These are phyloP conservation scores for Hypsopygia costalis DNA, from an alignment of 2,888 invertebrate species.

Conservation along the genomic window DNA sequence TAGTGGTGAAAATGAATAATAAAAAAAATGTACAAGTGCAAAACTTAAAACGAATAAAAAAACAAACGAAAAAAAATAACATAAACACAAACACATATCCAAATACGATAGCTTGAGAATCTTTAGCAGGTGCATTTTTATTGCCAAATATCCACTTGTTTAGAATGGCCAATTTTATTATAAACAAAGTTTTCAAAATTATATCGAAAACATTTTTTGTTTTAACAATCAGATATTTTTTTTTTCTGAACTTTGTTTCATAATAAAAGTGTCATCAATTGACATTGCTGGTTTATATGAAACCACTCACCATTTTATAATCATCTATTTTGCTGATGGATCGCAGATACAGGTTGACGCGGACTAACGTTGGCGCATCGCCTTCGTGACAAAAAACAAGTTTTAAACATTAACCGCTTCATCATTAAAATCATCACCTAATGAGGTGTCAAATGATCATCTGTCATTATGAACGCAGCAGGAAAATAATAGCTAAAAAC, in stretches of 20 bases:
- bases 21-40: constrained; percentile 24
- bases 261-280: constrained; percentile 53
- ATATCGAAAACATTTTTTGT: background rate
- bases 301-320: constrained; percentile 98
- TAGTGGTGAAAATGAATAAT: constrained; percentile 26
- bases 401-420: constrained; percentile 30
- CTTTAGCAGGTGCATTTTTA: constrained; percentile 65
- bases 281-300: constrained; percentile 40
- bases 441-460: constrained; percentile 10
- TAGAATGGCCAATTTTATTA: constrained; percentile 55
- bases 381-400: constrained; percentile 79
- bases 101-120: constrained; percentile 59
- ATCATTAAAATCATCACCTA: constrained; percentile 20
- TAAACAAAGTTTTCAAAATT: constrained; percentile 46
- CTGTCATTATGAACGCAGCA: constrained; percentile 3
- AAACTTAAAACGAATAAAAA: constrained; percentile 32
- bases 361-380: constrained; percentile 92
- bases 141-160: constrained; percentile 53
- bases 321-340: constrained; percentile 99
- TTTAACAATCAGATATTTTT: background rate
- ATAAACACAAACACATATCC: constrained; percentile 48
- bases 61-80: constrained; percentile 28
- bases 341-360: constrained; percentile 97
- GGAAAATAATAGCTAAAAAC: constrained; percentile 8
- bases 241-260: constrained; percentile 45